These are phyloP conservation scores for Enteromius mattozi DNA, from an alignment of 2,797 vertebrate species.

Conservation along the genomic window DNA sequence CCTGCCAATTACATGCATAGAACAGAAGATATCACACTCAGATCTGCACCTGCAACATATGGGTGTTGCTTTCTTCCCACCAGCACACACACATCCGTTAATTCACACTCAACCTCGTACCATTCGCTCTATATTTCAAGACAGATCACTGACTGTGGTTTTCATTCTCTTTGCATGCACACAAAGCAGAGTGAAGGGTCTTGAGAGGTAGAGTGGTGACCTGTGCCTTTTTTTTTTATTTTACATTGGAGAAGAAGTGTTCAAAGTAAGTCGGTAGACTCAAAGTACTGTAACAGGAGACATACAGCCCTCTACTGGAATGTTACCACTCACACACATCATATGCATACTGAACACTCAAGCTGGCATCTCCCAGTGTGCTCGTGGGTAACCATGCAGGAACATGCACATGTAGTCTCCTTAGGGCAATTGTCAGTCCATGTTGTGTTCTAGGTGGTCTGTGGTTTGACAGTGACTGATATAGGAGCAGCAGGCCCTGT, in stretches of 20 bases:
- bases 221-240: conserved; percentile 5
- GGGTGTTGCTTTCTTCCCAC: not conserved
- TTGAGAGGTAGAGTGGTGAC: conserved; percentile 4
- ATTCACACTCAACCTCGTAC: not conserved
- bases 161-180: conserved; percentile 1
- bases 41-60: conserved; percentile 6
- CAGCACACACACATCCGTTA: not conserved
- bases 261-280: conserved; percentile 14
- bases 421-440: conserved; percentile 37
- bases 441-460: conserved; percentile 34
- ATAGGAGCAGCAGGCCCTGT: conserved; percentile 23
- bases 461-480: conserved; percentile 45
- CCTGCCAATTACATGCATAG: not conserved
- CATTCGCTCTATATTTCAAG: not conserved
- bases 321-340: conserved; percentile 30
- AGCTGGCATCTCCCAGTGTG: conserved; percentile 30
- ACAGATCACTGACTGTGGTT: conserved; percentile 1
- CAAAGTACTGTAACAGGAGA: conserved; percentile 34
- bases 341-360: conserved; percentile 29
- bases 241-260: not conserved
- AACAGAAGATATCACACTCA: not conserved
- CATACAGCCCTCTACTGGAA: conserved; percentile 42
- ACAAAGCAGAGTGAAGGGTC: not conserved
- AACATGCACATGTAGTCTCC: conserved; percentile 27
- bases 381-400: conserved; percentile 15